phyloP scores from a whole-genome alignment of 37 sponge, comb jelly and placozoan genomes.

The Spongilla lacustris region DNA sequence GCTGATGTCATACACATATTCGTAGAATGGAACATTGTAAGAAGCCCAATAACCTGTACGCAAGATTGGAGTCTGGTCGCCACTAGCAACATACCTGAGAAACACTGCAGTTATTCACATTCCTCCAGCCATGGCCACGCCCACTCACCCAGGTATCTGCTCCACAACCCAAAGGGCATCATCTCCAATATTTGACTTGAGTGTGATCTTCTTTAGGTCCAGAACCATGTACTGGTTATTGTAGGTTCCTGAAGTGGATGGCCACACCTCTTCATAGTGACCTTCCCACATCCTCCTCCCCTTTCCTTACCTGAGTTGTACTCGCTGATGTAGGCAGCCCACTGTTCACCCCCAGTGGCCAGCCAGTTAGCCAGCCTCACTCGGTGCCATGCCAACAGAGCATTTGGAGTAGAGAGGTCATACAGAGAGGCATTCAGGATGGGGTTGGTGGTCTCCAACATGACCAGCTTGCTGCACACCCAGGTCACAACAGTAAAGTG shows the following conservation, averaged over 20 bases:
- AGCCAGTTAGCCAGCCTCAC: constrained; percentile 71
- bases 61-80: constrained; percentile 58
- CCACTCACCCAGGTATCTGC: constrained; percentile 75
- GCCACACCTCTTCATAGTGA: neutral
- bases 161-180: constrained; percentile 68
- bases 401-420: constrained; percentile 30
- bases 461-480: constrained; percentile 46
- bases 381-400: constrained; percentile 74
- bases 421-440: constrained; percentile 39
- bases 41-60: constrained; percentile 75
- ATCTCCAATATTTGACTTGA: constrained; percentile 40
- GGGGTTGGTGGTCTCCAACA: constrained; percentile 68
- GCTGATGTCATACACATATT: constrained; percentile 45
- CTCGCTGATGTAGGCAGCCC: constrained; percentile 40
- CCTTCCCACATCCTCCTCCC: neutral
- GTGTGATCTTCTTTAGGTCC: constrained; percentile 58
- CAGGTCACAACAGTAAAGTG: neutral
- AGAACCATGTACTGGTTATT: constrained; percentile 82
- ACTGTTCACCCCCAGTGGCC: constrained; percentile 42
- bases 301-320: constrained; percentile 65
- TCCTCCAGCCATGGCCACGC: no score
- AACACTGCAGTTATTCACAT: no score
- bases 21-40: constrained; percentile 79
- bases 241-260: constrained; percentile 56
- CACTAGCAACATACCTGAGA: constrained; percentile 45